Conservation (phyloP, 2,113 vertebrate genomes). For the Cariama cristata region DNA sequence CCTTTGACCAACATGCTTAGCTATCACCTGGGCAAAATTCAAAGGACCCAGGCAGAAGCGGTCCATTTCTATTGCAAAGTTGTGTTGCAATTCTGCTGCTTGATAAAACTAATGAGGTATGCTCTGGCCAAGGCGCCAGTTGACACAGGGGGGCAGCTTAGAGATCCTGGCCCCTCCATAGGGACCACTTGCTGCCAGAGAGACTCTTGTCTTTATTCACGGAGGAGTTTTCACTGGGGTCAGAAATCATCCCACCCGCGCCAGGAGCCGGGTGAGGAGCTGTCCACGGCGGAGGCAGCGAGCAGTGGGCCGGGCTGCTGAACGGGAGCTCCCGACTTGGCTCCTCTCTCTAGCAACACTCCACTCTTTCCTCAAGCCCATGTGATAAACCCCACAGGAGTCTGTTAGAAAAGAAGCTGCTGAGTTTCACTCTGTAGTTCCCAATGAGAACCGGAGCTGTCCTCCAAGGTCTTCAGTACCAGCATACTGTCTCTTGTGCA, state of each 20-base stretch:
- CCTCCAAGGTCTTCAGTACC: not conserved
- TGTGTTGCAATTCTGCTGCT: rapidly evolving
- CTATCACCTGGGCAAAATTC: not conserved
- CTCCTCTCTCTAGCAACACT: not conserved
- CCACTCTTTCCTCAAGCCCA: not conserved
- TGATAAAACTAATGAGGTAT: rapidly evolving
- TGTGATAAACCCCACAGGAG: rapidly evolving
- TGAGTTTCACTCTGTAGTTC: not conserved
- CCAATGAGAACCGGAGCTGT: not conserved
- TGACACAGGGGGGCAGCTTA: not conserved
- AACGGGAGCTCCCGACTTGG: rapidly evolving
- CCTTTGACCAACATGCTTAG: not conserved
- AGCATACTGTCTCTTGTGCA: not conserved
- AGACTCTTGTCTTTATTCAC: rapidly evolving
- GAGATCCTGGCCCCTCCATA: not conserved
- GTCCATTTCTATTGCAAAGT: not conserved
- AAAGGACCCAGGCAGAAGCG: not conserved
- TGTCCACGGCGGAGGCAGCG: not conserved
- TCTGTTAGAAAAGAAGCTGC: not conserved
- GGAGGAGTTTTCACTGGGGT: not conserved
- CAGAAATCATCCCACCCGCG: rapidly evolving
- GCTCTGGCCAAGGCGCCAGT: not conserved
- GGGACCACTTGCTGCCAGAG: not conserved
- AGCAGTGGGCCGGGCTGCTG: rapidly evolving
- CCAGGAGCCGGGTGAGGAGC: rapidly evolving